phyloP scores from a whole-genome alignment of 2,797 vertebrate genomes.

The Anniella stebbinsi region DNA sequence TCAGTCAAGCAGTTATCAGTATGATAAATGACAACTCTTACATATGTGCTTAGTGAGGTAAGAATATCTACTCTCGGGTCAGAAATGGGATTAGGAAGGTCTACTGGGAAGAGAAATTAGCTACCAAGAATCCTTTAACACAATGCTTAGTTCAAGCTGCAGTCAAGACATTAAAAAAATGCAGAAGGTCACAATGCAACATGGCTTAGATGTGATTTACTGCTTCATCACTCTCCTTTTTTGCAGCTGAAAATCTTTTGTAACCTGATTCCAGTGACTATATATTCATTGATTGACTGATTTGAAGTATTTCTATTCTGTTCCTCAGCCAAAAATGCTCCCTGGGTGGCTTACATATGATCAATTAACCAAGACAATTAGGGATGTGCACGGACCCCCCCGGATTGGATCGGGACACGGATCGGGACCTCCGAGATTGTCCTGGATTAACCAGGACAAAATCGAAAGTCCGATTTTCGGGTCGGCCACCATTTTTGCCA shows the following conservation, averaged over 20 bases:
- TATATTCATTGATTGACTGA: background rate
- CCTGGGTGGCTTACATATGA: too few relatives aligned
- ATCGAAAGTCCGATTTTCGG: too few relatives aligned
- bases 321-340: too few relatives aligned
- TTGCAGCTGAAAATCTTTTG: background rate
- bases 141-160: conserved; percentile 20
- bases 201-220: conserved; percentile 36
- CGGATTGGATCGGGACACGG: too few relatives aligned
- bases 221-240: conserved; percentile 37
- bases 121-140: conserved; percentile 27
- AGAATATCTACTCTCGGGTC: conserved; percentile 28
- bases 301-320: too few relatives aligned
- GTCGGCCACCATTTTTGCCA: too few relatives aligned
- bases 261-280: background rate
- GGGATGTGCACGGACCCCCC: too few relatives aligned
- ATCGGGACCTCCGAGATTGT: too few relatives aligned
- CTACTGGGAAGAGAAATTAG: background rate
- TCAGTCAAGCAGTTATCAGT: conserved; percentile 3
- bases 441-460: too few relatives aligned
- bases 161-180: conserved; percentile 45
- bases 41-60: background rate
- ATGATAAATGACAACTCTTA: background rate
- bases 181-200: conserved; percentile 33
- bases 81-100: conserved; percentile 8
- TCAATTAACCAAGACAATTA: too few relatives aligned